A percentile compares a stretch with the other conserved stretches of the same genome.
Conservation (phyloP, 2,113 vertebrate genomes). For the Ariopsis seemanni region DNA sequence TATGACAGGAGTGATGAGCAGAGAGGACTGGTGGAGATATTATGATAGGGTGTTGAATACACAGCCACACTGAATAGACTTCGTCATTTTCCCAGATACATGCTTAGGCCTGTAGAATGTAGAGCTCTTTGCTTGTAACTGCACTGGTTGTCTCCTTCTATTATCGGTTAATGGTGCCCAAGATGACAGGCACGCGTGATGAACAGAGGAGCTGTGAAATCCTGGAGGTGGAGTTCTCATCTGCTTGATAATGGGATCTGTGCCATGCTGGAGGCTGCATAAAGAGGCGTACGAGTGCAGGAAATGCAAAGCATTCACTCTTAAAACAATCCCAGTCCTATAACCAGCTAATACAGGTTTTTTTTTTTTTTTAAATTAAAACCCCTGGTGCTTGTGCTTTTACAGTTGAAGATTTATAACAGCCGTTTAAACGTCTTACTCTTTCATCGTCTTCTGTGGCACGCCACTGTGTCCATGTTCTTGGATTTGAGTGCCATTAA, state of each 20-base stretch:
- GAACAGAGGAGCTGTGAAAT: conserved; percentile 88
- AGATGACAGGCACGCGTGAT: conserved; percentile 92
- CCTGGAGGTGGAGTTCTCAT: conserved; percentile 83
- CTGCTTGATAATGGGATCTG: conserved; percentile 75
- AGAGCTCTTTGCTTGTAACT: conserved; percentile 86
- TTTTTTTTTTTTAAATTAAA: conserved; percentile 20
- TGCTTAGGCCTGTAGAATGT: conserved; percentile 85
- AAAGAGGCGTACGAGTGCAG: conserved; percentile 65
- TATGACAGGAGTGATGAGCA: conserved; percentile 41
- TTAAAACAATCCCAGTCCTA: conserved; percentile 56
- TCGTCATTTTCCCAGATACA: conserved; percentile 82
- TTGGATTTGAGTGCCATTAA: conserved; percentile 17
- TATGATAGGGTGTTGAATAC: conserved; percentile 72
- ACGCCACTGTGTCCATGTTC: not conserved
- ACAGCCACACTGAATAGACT: conserved; percentile 79
- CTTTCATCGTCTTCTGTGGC: conserved; percentile 4
- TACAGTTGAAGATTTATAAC: conserved; percentile 37
- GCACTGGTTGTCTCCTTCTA: conserved; percentile 93
- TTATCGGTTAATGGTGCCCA: conserved; percentile 96
- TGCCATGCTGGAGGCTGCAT: conserved; percentile 63
- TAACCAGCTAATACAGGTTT: not conserved
- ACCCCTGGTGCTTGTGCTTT: conserved; percentile 18
- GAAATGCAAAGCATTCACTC: conserved; percentile 60
- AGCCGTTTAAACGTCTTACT: not conserved
- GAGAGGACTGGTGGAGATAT: conserved; percentile 58